Percentiles rank a stretch among this genome's conserved stretches.
Evolutionary conservation across 2,888 invertebrate species (phyloP).

Genomic region (Noctua comes): DNA sequence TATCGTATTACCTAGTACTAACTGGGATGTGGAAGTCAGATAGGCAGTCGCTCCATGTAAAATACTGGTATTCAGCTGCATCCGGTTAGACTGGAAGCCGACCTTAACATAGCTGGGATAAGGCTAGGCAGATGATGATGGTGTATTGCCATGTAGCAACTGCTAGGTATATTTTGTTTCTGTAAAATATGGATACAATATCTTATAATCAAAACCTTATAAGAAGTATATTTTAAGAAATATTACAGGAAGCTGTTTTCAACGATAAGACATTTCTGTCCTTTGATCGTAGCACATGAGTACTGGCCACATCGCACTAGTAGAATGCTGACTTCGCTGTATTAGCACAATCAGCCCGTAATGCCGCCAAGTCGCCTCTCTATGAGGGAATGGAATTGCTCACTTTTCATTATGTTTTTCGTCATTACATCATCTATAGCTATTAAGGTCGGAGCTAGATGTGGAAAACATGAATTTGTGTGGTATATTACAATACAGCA

Average conservation of each 20-base stretch:
- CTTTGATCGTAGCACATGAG: background rate
- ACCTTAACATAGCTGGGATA: too few relatives aligned
- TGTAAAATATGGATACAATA: background rate
- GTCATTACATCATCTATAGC: background rate
- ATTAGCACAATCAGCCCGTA: background rate
- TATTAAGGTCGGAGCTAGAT: background rate
- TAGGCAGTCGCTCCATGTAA: too few relatives aligned
- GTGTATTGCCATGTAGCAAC: background rate
- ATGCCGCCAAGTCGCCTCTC: too few relatives aligned
- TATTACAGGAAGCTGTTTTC: background rate
- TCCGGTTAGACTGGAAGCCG: too few relatives aligned
- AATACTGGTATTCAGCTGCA: too few relatives aligned
- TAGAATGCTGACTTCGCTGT: background rate
- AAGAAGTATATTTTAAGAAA: background rate
- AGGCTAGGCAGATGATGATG: too few relatives aligned
- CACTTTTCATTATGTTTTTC: conserved; percentile 1
- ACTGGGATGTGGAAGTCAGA: too few relatives aligned
- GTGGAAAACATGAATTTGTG: background rate
- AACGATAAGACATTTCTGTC: background rate
- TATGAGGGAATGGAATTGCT: background rate
- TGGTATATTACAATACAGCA: too few relatives aligned
- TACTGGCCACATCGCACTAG: background rate
- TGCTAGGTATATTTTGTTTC: background rate
- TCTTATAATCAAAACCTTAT: background rate
- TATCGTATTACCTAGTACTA: too few relatives aligned